Conservation (phyloP, 2,797 vertebrate genomes). For the Rhynchonycteris naso region DNA sequence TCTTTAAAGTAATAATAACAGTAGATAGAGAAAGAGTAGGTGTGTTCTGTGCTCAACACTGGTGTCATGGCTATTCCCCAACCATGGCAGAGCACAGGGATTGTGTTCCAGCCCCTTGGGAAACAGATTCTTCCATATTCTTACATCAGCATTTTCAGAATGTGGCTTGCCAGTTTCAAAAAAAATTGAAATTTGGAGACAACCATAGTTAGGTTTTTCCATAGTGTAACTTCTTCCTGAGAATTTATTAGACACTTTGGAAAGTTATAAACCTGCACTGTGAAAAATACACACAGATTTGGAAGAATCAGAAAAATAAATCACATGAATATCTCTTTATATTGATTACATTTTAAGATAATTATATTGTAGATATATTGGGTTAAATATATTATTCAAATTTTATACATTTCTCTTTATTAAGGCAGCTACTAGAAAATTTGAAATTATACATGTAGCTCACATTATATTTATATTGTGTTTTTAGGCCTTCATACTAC, state of each 20-base stretch:
- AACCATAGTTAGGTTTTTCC: not conserved
- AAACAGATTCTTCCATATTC: constrained; percentile 19
- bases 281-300: not conserved
- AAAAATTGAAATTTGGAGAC: not conserved
- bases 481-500: not conserved
- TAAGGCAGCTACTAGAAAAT: not conserved
- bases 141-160: not conserved
- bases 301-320: not conserved
- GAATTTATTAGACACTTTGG: not conserved
- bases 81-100: not conserved
- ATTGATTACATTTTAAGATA: not conserved
- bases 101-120: not conserved
- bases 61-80: not conserved
- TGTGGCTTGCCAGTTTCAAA: not conserved
- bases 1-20: constrained; percentile 56
- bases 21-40: constrained; percentile 3
- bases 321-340: not conserved
- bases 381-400: not conserved
- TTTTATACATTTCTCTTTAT: not conserved
- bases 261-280: not conserved
- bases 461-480: not conserved
- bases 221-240: not conserved
- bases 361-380: not conserved
- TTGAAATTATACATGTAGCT: not conserved
- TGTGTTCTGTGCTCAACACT: not conserved